Evolutionary conservation across 2,113 vertebrate genomes (phyloP).

Genomic region (Oncorhynchus keta): DNA sequence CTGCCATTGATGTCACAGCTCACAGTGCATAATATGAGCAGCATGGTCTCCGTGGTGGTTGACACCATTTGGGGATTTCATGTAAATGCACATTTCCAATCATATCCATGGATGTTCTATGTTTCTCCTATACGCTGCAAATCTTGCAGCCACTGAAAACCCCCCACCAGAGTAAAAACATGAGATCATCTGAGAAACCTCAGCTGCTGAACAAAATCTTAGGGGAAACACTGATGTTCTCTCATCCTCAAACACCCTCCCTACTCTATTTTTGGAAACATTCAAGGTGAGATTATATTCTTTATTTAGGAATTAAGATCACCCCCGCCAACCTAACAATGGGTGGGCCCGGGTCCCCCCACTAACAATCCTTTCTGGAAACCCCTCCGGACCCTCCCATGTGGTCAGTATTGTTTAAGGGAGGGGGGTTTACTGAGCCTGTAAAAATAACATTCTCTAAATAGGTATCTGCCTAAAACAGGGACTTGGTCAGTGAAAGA

Average conservation of each 20-base stretch:
- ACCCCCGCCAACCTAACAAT: slow-evolving; percentile 15
- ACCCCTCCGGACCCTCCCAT: slow-evolving; percentile 56
- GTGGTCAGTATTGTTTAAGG: slow-evolving; percentile 57
- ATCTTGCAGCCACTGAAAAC: too few species aligned
- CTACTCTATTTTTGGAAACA: slow-evolving; percentile 27
- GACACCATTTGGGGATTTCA: not conserved
- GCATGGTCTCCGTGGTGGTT: not conserved
- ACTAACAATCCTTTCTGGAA: slow-evolving; percentile 68
- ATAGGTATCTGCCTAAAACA: slow-evolving; percentile 55
- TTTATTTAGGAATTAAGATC: slow-evolving; percentile 53
- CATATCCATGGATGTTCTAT: not conserved
- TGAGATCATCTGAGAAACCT: too few species aligned
- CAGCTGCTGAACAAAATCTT: too few species aligned
- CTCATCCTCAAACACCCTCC: slow-evolving; percentile 21
- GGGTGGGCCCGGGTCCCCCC: slow-evolving; percentile 36
- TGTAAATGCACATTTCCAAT: not conserved
- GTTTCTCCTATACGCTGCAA: too few species aligned
- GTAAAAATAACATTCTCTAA: slow-evolving; percentile 48
- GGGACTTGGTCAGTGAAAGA: slow-evolving; percentile 55
- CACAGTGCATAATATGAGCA: not conserved
- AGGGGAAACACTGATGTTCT: not conserved
- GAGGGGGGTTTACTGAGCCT: slow-evolving; percentile 8
- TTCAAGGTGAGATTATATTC: slow-evolving; percentile 54
- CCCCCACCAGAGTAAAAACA: too few species aligned
- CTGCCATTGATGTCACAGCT: not conserved